Conservation (phyloP, 1,140 invertebrate species). For the Ceratosolen fusciceps region DNA sequence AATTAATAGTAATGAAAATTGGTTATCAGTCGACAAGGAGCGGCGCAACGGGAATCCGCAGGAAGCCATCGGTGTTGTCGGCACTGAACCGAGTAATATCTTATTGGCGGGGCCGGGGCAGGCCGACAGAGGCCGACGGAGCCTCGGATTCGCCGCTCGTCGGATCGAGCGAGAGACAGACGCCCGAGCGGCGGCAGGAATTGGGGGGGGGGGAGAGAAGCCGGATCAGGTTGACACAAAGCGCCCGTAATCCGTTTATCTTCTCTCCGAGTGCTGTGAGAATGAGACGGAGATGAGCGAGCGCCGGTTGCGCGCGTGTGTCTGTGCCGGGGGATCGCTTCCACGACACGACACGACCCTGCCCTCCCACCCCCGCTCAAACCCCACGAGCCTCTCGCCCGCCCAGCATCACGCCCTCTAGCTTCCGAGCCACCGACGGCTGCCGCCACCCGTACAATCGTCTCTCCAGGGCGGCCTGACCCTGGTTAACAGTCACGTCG, state of each 20-base stretch:
- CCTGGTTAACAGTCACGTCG: constrained; percentile 46
- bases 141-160: not conserved
- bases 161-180: not conserved
- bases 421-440: not conserved
- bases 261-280: constrained; percentile 62
- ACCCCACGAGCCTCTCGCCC: not conserved
- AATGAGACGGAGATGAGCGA: not conserved
- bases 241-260: constrained; percentile 70
- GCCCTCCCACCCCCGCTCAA: no score
- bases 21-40: constrained; percentile 67
- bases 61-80: constrained; percentile 60
- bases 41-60: constrained; percentile 21
- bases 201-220: constrained; percentile 9
- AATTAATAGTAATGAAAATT: constrained; percentile 70
- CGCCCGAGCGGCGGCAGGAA: not conserved
- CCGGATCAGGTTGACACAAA: constrained; percentile 69
- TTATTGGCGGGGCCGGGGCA: constrained; percentile 57
- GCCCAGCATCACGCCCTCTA: no score
- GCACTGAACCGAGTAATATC: constrained; percentile 65
- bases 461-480: constrained; percentile 43
- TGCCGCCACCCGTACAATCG: not conserved
- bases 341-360: not conserved
- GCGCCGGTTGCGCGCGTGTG: not conserved
- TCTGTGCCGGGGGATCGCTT: not conserved
- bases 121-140: constrained; percentile 6